These are phyloP conservation scores for Megaleporinus macrocephalus DNA, from an alignment of 2,113 vertebrate genomes.

Conservation along the genomic window DNA sequence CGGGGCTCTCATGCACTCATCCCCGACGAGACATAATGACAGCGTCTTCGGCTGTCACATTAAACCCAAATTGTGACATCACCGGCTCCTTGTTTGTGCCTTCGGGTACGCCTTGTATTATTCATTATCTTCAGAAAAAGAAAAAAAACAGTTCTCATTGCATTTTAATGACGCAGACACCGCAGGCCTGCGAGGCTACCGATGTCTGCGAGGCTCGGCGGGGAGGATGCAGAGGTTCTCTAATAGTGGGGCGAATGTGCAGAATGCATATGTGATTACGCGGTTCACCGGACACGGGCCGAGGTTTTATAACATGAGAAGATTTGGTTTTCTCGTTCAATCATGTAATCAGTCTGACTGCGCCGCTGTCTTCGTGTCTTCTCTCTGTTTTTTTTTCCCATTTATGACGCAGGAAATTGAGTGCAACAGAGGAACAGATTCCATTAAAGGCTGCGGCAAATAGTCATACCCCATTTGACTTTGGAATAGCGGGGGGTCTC, in stretches of 20 bases:
- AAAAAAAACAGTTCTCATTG: neutral
- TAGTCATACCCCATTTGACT: constrained; percentile 27
- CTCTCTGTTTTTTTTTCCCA: neutral
- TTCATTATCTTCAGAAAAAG: constrained; percentile 20
- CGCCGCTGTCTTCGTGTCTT: neutral
- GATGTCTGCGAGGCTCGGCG: neutral
- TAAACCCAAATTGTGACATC: neutral
- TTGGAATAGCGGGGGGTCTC: neutral
- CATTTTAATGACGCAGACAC: constrained; percentile 7
- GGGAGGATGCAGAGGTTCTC: neutral
- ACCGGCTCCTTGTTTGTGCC: constrained; percentile 8
- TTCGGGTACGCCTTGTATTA: constrained; percentile 20
- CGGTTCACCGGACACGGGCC: neutral
- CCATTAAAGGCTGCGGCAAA: constrained; percentile 15
- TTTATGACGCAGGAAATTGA: constrained; percentile 27
- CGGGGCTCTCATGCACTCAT: neutral
- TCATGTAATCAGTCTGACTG: constrained; percentile 12
- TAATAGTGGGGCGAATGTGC: neutral
- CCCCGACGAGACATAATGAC: neutral
- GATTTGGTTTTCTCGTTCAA: neutral
- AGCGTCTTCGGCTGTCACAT: neutral
- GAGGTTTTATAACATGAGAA: neutral
- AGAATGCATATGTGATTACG: neutral
- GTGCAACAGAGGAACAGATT: constrained; percentile 30
- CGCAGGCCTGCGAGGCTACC: neutral